Evolutionary conservation across 1,140 invertebrate genomes (phyloP).

Genomic region (Dolichoris vasculosae): DNA sequence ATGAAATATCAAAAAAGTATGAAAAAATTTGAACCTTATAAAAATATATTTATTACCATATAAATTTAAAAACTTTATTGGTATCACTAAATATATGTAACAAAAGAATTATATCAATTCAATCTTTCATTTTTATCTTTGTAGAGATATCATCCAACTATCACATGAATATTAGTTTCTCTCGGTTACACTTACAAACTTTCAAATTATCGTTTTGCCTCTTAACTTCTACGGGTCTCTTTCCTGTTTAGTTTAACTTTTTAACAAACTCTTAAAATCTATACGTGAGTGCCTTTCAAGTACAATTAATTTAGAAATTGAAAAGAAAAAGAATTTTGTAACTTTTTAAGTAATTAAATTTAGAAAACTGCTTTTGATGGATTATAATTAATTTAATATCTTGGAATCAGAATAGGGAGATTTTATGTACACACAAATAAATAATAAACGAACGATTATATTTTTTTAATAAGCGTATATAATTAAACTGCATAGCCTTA

Average conservation of each 20-base stretch:
- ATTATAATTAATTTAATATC: too few relatives aligned
- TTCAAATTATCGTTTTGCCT: slow-evolving; percentile 16
- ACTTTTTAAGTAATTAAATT: background rate
- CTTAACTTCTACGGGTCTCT: slow-evolving; percentile 16
- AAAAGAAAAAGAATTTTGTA: background rate
- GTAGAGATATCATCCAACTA: background rate
- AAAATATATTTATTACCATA: too few relatives aligned
- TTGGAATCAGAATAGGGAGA: too few relatives aligned
- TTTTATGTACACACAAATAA: too few relatives aligned
- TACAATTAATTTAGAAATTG: too few relatives aligned
- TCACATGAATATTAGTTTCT: slow-evolving; percentile 9
- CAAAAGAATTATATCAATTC: background rate
- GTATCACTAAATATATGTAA: background rate
- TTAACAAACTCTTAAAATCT: slow-evolving; percentile 20
- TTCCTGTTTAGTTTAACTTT: slow-evolving; percentile 18
- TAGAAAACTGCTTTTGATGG: too few relatives aligned
- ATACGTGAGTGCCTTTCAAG: slow-evolving; percentile 22
- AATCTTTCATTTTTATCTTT: background rate
- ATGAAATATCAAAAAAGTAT: too few relatives aligned
- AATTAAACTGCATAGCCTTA: too few relatives aligned
- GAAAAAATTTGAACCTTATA: too few relatives aligned
- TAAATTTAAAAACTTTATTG: too few relatives aligned
- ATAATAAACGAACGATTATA: too few relatives aligned
- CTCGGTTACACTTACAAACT: slow-evolving; percentile 40
- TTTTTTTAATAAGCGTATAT: background rate